A percentile compares a stretch with the other conserved stretches of the same genome.
Conservation (phyloP, 2,797 vertebrate species). For the Tokudaia muenninki region DNA sequence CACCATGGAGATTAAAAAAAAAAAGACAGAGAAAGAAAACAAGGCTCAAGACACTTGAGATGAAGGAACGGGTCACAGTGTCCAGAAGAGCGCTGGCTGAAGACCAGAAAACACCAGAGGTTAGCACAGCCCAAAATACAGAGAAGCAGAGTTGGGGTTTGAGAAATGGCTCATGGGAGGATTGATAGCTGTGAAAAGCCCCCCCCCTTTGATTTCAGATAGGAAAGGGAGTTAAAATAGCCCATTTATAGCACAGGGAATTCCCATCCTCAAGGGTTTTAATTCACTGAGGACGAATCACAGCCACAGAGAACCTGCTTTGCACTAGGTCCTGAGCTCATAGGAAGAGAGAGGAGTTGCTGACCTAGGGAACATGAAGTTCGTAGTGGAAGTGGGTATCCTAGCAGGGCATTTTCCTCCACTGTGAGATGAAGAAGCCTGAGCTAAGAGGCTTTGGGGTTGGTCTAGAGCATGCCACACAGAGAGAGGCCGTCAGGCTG, state of each 20-base stretch:
- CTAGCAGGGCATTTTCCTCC: background rate
- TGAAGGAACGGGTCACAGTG: conserved; percentile 66
- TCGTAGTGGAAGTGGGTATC: background rate
- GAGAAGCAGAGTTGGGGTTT: conserved; percentile 77
- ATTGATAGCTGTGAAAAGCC: conserved; percentile 75
- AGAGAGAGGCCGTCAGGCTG: background rate
- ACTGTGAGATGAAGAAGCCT: background rate
- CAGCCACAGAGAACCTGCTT: conserved; percentile 31
- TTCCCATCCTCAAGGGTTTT: conserved; percentile 71
- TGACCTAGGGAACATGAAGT: background rate
- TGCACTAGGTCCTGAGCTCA: background rate
- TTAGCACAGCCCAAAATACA: conserved; percentile 74
- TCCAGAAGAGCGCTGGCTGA: conserved; percentile 25
- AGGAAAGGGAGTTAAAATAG: conserved; percentile 78
- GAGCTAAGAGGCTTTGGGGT: background rate
- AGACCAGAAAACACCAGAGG: conserved; percentile 74
- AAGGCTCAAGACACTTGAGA: conserved; percentile 69
- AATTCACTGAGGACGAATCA: conserved; percentile 18
- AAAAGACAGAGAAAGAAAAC: background rate
- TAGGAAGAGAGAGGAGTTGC: background rate
- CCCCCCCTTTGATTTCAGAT: conserved; percentile 72
- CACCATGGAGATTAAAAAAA: conserved; percentile 70
- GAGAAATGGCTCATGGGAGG: conserved; percentile 80
- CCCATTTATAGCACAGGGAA: conserved; percentile 66
- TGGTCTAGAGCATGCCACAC: background rate